Conservation (phyloP, 2,888 invertebrate genomes). For the Abrostola tripartita region DNA sequence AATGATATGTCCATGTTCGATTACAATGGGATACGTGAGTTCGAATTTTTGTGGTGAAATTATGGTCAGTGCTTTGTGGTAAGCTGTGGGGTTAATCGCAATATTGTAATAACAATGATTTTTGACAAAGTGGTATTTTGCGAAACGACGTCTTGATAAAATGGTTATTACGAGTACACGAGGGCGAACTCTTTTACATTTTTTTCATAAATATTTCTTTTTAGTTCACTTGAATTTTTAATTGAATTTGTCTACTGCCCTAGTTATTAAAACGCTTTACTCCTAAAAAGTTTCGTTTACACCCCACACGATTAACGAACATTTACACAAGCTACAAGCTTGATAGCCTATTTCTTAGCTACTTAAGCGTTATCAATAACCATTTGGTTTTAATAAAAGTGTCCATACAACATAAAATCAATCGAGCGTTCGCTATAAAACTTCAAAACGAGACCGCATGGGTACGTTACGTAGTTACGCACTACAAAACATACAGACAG, state of each 20-base stretch:
- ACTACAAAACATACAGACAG: slow-evolving; percentile 57
- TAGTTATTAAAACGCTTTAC: neutral
- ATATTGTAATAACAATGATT: slow-evolving; percentile 41
- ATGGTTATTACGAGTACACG: slow-evolving; percentile 8
- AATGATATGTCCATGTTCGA: slow-evolving; percentile 68
- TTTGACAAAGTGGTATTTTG: slow-evolving; percentile 30
- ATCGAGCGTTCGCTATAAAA: slow-evolving; percentile 67
- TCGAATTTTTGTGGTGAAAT: slow-evolving; percentile 64
- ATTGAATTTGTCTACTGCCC: neutral
- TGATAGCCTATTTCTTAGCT: slow-evolving; percentile 25
- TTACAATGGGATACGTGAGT: slow-evolving; percentile 64
- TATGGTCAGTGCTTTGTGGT: slow-evolving; percentile 63
- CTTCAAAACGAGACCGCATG: slow-evolving; percentile 59
- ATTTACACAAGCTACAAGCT: slow-evolving; percentile 1
- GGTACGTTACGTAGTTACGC: slow-evolving; percentile 62
- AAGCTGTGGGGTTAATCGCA: slow-evolving; percentile 49
- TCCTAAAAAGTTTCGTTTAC: neutral
- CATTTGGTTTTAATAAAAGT: slow-evolving; percentile 50
- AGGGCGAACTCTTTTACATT: neutral
- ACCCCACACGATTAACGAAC: neutral
- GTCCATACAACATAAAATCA: slow-evolving; percentile 64
- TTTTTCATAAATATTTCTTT: too few relatives aligned
- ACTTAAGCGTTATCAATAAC: slow-evolving; percentile 46
- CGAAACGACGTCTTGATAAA: neutral
- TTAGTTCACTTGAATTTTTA: too few relatives aligned